Conservation (phyloP, 2,113 vertebrate genomes). For the Dicentrarchus labrax region DNA sequence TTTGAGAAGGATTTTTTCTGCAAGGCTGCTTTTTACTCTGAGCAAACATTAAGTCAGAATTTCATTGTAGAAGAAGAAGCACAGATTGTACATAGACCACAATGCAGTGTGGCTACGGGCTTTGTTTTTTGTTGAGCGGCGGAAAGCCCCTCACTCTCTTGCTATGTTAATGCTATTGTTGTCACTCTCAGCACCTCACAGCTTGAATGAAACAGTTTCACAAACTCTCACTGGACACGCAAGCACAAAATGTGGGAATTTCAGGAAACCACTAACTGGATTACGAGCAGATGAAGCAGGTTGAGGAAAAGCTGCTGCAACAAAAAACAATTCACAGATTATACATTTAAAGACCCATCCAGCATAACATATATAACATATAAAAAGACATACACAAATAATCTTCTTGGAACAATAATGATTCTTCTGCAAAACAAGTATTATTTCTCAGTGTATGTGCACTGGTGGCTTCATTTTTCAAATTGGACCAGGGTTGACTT, state of each 20-base stretch:
- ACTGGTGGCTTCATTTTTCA: too few species aligned
- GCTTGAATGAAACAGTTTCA: conserved; percentile 24
- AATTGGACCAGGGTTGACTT: too few species aligned
- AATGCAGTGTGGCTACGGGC: background rate
- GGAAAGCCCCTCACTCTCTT: background rate
- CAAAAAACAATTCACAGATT: background rate
- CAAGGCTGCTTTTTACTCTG: background rate
- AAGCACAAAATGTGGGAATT: conserved; percentile 3
- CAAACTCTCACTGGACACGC: conserved; percentile 1
- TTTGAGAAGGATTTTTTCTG: conserved; percentile 13
- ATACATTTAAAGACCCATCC: too few species aligned
- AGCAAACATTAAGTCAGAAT: background rate
- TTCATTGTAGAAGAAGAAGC: background rate
- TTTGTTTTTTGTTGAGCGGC: conserved; percentile 9
- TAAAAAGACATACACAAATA: too few species aligned
- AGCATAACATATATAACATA: too few species aligned
- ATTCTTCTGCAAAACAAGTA: too few species aligned
- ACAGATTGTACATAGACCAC: background rate
- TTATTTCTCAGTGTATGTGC: too few species aligned
- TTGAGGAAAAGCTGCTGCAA: background rate
- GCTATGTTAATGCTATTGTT: conserved; percentile 44
- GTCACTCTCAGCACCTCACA: background rate
- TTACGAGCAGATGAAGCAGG: background rate
- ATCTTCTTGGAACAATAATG: too few species aligned
- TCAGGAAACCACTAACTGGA: background rate